These are phyloP conservation scores for Oconnorella tubifera DNA, from an alignment of 2,888 invertebrate species.

Conservation along the genomic window DNA sequence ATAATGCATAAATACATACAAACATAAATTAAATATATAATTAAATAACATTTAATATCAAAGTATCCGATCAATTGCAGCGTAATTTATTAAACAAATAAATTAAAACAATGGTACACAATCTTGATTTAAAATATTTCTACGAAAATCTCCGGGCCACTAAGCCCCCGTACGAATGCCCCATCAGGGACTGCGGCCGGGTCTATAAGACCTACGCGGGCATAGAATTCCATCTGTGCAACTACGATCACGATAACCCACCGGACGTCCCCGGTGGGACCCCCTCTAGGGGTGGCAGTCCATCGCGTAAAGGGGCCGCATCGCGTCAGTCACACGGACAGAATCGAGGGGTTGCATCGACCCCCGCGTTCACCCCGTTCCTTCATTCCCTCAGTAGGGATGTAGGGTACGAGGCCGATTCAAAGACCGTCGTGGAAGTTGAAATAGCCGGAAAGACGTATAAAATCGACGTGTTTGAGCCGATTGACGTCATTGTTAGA, in stretches of 20 bases:
- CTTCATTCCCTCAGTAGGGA: not conserved
- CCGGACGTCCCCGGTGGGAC: too few relatives aligned
- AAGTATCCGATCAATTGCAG: too few relatives aligned
- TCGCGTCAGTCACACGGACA: too few relatives aligned
- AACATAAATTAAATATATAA: too few relatives aligned
- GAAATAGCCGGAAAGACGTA: constrained; percentile 77
- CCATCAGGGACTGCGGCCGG: constrained; percentile 77
- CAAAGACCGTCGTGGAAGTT: too few relatives aligned
- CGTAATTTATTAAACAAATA: too few relatives aligned
- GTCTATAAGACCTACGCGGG: constrained; percentile 82
- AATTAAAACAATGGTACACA: constrained; percentile 7
- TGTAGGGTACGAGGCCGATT: not conserved
- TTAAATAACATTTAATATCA: too few relatives aligned
- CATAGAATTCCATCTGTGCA: constrained; percentile 78
- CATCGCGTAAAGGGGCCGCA: too few relatives aligned
- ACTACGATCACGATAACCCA: constrained; percentile 76
- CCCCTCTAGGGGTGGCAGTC: too few relatives aligned
- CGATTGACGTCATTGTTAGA: constrained; percentile 56
- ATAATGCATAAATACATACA: too few relatives aligned
- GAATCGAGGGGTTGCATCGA: not conserved
- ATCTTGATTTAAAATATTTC: constrained; percentile 81
- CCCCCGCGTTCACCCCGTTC: not conserved
- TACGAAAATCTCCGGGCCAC: constrained; percentile 76
- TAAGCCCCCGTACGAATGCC: constrained; percentile 82
- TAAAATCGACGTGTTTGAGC: constrained; percentile 61